Conservation (phyloP, 2,797 vertebrate genomes). For the Anolis apletophallus region DNA sequence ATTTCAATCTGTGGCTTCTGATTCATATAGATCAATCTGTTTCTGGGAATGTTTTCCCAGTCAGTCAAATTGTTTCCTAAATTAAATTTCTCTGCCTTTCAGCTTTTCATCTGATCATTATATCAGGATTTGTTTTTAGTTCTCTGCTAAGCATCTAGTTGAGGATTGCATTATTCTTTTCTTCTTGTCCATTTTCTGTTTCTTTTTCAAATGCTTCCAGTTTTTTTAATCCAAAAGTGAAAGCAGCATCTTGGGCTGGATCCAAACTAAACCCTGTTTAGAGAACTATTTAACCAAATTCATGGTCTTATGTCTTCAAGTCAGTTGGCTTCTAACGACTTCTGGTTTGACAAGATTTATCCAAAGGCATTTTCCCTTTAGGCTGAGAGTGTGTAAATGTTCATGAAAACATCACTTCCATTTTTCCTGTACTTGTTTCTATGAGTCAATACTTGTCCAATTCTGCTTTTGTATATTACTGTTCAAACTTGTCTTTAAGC, state of each 20-base stretch:
- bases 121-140: constrained; percentile 10
- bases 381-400: too few relatives aligned
- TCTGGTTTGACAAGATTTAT: neutral
- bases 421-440: too few relatives aligned
- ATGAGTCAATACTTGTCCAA: too few relatives aligned
- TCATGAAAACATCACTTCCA: too few relatives aligned
- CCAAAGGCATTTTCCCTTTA: neutral
- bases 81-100: constrained; percentile 35
- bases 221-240: neutral
- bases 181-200: neutral
- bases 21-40: neutral
- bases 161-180: neutral
- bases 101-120: constrained; percentile 16
- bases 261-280: neutral
- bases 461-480: too few relatives aligned
- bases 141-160: neutral
- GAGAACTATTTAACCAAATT: neutral
- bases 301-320: neutral
- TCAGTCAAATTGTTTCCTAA: constrained; percentile 37
- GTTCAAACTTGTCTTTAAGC: too few relatives aligned
- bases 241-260: neutral
- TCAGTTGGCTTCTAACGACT: neutral
- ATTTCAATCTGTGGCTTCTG: constrained; percentile 16
- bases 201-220: neutral
- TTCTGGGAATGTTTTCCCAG: constrained; percentile 54